Base-by-base conservation (phyloP, 2,113 vertebrate species). In the Neogobius melanostomus region DNA sequence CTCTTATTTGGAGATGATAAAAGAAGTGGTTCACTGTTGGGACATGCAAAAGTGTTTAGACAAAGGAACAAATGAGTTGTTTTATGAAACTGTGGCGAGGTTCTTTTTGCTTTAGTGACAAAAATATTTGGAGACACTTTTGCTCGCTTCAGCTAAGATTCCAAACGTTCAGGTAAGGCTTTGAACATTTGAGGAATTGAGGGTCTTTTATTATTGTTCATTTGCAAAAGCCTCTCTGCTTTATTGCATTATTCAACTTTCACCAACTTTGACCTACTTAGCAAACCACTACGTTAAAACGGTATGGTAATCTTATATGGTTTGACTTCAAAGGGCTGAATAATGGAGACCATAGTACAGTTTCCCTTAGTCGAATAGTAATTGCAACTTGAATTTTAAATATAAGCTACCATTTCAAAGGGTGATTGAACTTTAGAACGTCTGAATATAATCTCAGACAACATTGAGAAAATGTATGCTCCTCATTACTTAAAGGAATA, bases 1-100 rank as follows among this genome's bases (percentile, higher is more conserved):
- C 53, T 75, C 75, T 69, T 46, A 62, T 45, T 47, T 42, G 21
- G 6, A 11, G 44, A 51, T 45, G 44, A 51, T 45, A 60, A 36
- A 60, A 60, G 36, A 60, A 51, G 15, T 14, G 15, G 28, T 61
- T 61, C 36, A 42, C 5, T 16, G 59, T 61, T n/a, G 42, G n/a
- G 2, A 61, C 42, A 61, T 10, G 42, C 12, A 44, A 59, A 28
- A 6, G 7, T 2, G 2, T 3, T 8, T 4, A 15, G 36, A 60
- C 14, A 59, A 59, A 59, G 28, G 42, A 9, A 28, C 53, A 56
- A 17, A 53, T 28, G 9, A 11, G 17, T 9, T 1, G 14, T 15
- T 51, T 15, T 51, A 15, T 7, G 0, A 51, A 51, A 36, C 28
- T 36, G 28, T 36, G 28, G 4, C 4, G 28, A 36, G 28, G 3